Conservation (phyloP, 23 tunicate genomes). For the Corella eumyota region DNA sequence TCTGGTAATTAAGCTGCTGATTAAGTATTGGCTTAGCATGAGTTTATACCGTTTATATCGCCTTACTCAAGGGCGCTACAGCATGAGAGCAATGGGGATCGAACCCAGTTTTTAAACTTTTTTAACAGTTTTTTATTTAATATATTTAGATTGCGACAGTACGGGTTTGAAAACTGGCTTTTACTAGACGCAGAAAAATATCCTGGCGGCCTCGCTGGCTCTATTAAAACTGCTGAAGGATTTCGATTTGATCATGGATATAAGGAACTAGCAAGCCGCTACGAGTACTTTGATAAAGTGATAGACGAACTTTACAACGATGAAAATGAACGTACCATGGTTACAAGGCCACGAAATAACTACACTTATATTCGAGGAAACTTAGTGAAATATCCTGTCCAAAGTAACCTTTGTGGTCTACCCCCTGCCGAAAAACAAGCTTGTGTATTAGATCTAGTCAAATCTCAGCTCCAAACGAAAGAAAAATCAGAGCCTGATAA, state of each 20-base stretch:
- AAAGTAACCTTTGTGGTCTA: constrained; percentile 53
- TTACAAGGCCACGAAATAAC: constrained; percentile 5
- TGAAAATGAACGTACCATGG: constrained; percentile 12
- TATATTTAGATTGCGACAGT: constrained; percentile 59
- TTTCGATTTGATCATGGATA: constrained; percentile 97
- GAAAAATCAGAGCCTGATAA: constrained; percentile 4
- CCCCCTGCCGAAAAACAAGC: constrained; percentile 51
- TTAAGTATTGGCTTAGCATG: too few relatives aligned
- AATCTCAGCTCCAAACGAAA: constrained; percentile 25
- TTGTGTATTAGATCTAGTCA: constrained; percentile 60
- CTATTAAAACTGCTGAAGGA: constrained; percentile 84
- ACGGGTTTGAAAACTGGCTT: constrained; percentile 65
- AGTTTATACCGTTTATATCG: too few relatives aligned
- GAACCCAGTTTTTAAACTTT: too few relatives aligned
- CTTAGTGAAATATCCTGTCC: constrained; percentile 51
- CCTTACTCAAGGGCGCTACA: too few relatives aligned
- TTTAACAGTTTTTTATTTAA: too few relatives aligned
- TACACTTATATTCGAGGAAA: constrained; percentile 27
- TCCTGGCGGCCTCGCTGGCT: constrained; percentile 97
- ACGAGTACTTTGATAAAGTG: constrained; percentile 60
- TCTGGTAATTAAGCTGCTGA: too few relatives aligned
- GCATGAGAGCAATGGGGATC: too few relatives aligned
- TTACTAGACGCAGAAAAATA: constrained; percentile 93
- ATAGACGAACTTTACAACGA: constrained; percentile 7
- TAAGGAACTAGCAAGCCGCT: constrained; percentile 52